Evolutionary conservation across 2,113 vertebrate species (phyloP).

Genomic region (Sturnira hondurensis): DNA sequence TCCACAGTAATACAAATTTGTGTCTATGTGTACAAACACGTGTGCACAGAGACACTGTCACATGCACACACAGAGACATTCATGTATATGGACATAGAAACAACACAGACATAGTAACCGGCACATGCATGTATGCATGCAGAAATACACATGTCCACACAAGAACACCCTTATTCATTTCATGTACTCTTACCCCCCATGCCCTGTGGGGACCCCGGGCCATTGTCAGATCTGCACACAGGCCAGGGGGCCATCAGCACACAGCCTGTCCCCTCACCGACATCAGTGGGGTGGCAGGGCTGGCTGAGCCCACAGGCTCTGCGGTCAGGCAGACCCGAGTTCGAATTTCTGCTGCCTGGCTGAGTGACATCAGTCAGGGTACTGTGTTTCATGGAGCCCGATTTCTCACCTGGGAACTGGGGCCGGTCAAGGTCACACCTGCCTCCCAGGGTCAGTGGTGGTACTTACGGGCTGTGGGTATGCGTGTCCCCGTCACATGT

Average conservation of each 20-base stretch:
- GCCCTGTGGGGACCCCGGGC: neutral
- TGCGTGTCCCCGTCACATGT: neutral
- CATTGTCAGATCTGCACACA: neutral
- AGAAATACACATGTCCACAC: neutral
- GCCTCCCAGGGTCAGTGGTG: fast-evolving
- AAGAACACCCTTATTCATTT: neutral
- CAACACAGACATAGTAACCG: no score
- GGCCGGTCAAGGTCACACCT: neutral
- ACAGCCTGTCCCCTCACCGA: neutral
- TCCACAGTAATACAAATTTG: neutral
- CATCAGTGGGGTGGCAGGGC: fast-evolving
- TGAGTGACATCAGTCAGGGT: neutral
- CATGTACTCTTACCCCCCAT: no score
- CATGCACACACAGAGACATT: neutral
- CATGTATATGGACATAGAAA: neutral
- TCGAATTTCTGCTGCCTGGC: neutral
- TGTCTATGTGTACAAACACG: fast-evolving
- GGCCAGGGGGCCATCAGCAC: neutral
- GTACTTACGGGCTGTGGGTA: fast-evolving
- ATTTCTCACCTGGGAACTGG: neutral
- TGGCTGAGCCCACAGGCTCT: no score
- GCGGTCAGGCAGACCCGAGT: neutral
- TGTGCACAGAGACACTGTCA: neutral
- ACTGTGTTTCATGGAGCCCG: neutral
- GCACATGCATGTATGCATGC: fast-evolving